phyloP scores from a whole-genome alignment of 2,113 vertebrate genomes.

The Grammomys surdaster region DNA sequence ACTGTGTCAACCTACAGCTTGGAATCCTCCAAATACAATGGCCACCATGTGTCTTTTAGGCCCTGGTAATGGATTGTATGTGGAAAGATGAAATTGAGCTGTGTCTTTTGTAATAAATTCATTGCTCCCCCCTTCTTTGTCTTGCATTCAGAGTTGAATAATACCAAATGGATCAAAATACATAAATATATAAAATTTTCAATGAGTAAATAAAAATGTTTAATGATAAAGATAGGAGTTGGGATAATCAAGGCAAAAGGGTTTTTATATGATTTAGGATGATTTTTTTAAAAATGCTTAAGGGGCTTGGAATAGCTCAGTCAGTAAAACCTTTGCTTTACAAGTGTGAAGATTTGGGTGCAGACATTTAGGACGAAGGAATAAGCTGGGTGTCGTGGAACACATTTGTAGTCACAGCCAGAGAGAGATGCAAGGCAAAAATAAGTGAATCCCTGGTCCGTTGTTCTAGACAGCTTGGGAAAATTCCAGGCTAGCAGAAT shows the following conservation, averaged over 20 bases:
- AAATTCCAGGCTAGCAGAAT: neutral
- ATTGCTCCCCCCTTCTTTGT: fast-evolving
- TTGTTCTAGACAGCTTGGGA: neutral
- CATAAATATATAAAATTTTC: neutral
- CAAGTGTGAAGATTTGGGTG: neutral
- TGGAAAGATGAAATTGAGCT: neutral
- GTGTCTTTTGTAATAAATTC: neutral
- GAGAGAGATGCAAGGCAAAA: neutral
- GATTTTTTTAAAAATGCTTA: neutral
- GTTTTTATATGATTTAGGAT: conserved; percentile 1
- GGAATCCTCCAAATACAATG: neutral
- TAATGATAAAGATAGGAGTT: conserved; percentile 11
- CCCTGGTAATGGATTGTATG: neutral
- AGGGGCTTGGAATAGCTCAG: neutral
- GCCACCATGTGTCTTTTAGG: neutral
- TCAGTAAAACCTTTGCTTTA: neutral
- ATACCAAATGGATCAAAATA: neutral
- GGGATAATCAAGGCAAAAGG: neutral
- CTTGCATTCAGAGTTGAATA: conserved; percentile 51
- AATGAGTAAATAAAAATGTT: neutral
- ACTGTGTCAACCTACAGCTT: neutral
- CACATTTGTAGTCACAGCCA: neutral
- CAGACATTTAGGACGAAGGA: neutral
- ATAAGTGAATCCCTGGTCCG: neutral
- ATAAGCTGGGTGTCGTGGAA: neutral